Evolutionary conservation across 37 sponge, comb jelly and placozoan species (phyloP).

Genomic region (Petrosia ficiformis): DNA sequence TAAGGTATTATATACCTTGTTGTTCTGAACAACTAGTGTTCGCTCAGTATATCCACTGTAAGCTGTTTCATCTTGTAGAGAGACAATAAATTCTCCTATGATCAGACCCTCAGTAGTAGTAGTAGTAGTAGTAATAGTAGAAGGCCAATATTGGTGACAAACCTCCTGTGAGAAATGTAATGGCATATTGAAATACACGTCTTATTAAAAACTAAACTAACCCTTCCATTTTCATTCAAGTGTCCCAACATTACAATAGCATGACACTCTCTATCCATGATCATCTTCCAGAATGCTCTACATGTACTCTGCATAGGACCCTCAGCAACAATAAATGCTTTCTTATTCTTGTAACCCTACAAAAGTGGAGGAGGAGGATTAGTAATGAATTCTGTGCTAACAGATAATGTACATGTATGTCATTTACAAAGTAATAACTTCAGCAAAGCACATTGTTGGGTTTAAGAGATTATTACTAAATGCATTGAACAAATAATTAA

Average conservation of each 20-base stretch:
- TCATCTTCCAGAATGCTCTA: slow-evolving; percentile 41
- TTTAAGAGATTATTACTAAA: no score
- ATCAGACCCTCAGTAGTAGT: no score
- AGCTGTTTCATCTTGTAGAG: no score
- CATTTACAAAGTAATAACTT: no score
- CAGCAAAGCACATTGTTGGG: no score
- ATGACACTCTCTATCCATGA: background rate
- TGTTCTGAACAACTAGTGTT: background rate
- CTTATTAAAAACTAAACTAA: background rate
- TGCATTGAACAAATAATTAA: no score
- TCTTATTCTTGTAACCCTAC: slow-evolving; percentile 31
- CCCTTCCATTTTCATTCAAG: background rate
- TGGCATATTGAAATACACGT: background rate
- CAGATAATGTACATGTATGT: no score
- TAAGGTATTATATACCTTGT: background rate
- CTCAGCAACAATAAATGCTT: slow-evolving; percentile 24
- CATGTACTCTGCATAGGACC: slow-evolving; percentile 16
- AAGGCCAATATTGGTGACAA: slow-evolving; percentile 8
- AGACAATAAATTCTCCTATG: background rate
- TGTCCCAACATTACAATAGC: slow-evolving; percentile 5
- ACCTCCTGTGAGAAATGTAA: background rate
- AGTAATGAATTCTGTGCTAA: no score
- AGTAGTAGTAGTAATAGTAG: no score
- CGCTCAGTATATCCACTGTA: slow-evolving; percentile 2
- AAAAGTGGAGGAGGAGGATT: no score